Evolutionary conservation across 1,140 invertebrate genomes (phyloP).

Genomic region (Microplitis demolitor): DNA sequence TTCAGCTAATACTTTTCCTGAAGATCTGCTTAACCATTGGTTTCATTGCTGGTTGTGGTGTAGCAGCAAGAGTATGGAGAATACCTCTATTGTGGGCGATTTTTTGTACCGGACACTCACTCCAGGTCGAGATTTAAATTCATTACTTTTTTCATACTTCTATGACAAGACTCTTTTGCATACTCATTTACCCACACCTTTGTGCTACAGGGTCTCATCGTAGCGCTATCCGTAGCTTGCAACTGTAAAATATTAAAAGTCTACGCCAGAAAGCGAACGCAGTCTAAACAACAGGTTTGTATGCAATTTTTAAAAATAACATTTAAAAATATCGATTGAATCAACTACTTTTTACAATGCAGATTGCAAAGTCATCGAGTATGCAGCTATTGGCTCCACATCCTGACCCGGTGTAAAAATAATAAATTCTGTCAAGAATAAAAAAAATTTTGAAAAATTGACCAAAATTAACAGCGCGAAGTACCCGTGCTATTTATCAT

Average conservation of each 20-base stretch:
- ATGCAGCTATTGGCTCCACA: conserved; percentile 61
- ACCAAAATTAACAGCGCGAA: conserved; percentile 29
- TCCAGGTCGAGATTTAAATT: conserved; percentile 43
- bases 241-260: conserved; percentile 67
- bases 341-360: conserved; percentile 32
- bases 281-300: conserved; percentile 54
- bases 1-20: conserved; percentile 67
- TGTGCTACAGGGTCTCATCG: conserved; percentile 62
- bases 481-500: not conserved
- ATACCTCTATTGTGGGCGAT: conserved; percentile 54
- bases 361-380: conserved; percentile 63
- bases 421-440: conserved; percentile 15
- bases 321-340: too few species aligned
- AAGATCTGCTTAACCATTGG: conserved; percentile 63
- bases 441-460: conserved; percentile 28
- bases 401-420: conserved; percentile 59
- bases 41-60: conserved; percentile 53
- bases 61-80: conserved; percentile 51
- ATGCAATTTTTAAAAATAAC: not conserved
- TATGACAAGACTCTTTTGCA: not conserved
- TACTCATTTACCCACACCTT: conserved; percentile 14
- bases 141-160: not conserved
- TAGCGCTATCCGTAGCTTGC: conserved; percentile 69
- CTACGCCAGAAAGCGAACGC: conserved; percentile 59
- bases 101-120: conserved; percentile 55